These are phyloP conservation scores for Glandiceps talaboti DNA, from an alignment of 53 echinoderm and acorn worm species.

Conservation along the genomic window DNA sequence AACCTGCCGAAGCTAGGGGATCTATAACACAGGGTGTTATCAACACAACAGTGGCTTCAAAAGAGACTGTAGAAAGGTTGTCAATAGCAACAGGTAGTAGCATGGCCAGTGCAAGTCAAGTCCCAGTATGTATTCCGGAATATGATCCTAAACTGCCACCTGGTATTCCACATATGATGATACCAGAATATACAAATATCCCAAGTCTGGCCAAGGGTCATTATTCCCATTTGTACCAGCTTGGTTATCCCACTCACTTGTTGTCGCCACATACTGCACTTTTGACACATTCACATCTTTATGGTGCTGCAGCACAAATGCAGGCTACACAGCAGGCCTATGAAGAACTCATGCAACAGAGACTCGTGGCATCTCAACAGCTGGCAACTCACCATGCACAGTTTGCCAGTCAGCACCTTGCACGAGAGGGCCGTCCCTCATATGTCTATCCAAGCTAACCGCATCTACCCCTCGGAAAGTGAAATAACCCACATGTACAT, in stretches of 20 bases:
- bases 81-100: background rate
- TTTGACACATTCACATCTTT: background rate
- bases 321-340: background rate
- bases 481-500: no score
- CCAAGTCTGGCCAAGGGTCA: background rate
- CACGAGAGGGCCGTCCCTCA: background rate
- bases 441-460: background rate
- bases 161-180: background rate
- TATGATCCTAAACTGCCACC: background rate
- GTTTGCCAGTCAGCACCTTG: background rate
- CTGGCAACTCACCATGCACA: background rate
- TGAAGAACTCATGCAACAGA: background rate
- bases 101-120: background rate
- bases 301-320: background rate
- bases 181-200: background rate
- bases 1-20: constrained; percentile 79
- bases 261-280: background rate
- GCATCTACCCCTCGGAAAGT: no score
- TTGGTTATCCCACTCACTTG: background rate
- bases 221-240: background rate
- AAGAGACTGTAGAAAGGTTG: background rate
- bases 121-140: background rate
- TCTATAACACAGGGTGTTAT: constrained; percentile 98
- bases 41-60: constrained; percentile 17
- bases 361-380: background rate